Evolutionary conservation across 2,113 vertebrate species (phyloP).

Genomic region (Salvelinus namaycush): DNA sequence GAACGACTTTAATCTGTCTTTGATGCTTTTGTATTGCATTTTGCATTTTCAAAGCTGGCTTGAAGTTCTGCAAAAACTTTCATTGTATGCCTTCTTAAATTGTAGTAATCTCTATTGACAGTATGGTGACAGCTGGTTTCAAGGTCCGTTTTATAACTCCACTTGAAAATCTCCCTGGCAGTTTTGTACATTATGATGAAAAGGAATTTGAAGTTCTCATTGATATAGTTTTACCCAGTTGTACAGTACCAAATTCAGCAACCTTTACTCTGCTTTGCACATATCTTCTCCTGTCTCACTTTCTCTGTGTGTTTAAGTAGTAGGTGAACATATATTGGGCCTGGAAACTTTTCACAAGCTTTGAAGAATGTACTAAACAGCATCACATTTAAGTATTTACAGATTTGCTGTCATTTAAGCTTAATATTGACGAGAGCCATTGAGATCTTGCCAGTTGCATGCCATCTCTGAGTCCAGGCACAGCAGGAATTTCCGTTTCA

Average conservation of each 20-base stretch:
- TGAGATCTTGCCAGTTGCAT: constrained; percentile 1
- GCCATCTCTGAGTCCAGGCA: constrained; percentile 13
- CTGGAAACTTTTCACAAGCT: too few relatives aligned
- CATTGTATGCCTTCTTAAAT: constrained; percentile 2
- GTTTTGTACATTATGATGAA: neutral
- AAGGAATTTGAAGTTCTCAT: too few relatives aligned
- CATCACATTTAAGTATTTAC: constrained; percentile 7
- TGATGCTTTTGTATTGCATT: constrained; percentile 21
- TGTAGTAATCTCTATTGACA: neutral
- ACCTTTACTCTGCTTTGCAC: neutral
- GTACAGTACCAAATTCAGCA: neutral
- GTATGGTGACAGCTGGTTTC: neutral
- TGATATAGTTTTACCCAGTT: neutral
- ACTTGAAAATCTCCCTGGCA: neutral
- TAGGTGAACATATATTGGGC: too few relatives aligned
- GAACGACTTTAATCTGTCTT: constrained; percentile 57
- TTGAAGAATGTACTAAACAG: too few relatives aligned
- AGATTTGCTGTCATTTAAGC: constrained; percentile 17
- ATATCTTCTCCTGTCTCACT: neutral
- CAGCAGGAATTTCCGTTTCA: constrained; percentile 12
- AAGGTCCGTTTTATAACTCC: neutral
- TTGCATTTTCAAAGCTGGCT: constrained; percentile 35
- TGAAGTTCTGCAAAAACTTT: constrained; percentile 24
- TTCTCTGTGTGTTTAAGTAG: neutral
- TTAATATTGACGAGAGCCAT: constrained; percentile 1